Conservation (phyloP, 2,888 invertebrate genomes). For the Trissoscelio sp. region DNA sequence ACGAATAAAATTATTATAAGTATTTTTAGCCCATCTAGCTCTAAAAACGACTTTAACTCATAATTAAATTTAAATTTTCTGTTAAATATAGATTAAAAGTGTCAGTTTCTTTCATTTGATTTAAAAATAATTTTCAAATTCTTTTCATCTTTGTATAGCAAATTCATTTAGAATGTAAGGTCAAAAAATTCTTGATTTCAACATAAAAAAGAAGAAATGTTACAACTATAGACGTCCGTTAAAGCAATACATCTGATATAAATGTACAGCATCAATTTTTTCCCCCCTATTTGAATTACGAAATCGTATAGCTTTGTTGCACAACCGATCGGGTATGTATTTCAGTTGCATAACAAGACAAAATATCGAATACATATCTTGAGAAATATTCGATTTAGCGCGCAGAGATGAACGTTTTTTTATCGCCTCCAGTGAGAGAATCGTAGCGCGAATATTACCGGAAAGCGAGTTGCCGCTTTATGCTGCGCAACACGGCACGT, state of each 20-base stretch:
- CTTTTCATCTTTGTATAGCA: too few relatives aligned
- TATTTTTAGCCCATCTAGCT: too few relatives aligned
- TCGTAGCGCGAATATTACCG: conserved; percentile 59
- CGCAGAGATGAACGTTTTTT: conserved; percentile 55
- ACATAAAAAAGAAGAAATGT: too few relatives aligned
- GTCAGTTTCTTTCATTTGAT: too few relatives aligned
- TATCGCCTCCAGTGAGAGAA: conserved; percentile 58
- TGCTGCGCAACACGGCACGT: conserved; percentile 42
- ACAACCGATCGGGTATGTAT: conserved; percentile 35
- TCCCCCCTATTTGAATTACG: neutral
- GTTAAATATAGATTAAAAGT: too few relatives aligned
- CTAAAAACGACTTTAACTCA: too few relatives aligned
- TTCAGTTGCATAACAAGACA: conserved; percentile 39
- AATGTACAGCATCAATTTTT: conserved; percentile 16
- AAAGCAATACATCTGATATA: conserved; percentile 10
- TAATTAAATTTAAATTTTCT: too few relatives aligned
- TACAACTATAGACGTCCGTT: too few relatives aligned
- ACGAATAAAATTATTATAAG: too few relatives aligned
- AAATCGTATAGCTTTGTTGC: conserved; percentile 27
- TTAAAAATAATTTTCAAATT: too few relatives aligned
- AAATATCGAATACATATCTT: conserved; percentile 44
- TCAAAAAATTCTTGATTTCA: too few relatives aligned
- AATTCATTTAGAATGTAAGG: too few relatives aligned
- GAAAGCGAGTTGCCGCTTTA: conserved; percentile 58
- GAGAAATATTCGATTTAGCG: conserved; percentile 54